Percentiles rank a stretch among this genome's conserved stretches.
Evolutionary conservation across 2,888 invertebrate species (phyloP).

Genomic region (Thysanoteuthis rhombus): DNA sequence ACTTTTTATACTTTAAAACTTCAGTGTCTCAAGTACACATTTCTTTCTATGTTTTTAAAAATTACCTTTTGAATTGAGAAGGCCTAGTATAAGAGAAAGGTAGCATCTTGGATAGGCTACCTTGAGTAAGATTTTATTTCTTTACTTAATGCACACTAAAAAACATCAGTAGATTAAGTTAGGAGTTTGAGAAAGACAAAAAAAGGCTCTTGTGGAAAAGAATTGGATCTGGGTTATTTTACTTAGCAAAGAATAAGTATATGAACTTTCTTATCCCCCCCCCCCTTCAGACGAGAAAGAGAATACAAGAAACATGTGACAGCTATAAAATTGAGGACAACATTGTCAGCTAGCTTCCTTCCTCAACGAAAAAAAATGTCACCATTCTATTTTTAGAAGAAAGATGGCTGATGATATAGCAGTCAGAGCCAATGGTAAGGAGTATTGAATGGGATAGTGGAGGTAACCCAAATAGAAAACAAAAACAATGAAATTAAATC

Average conservation of each 20-base stretch:
- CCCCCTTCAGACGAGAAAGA: not conserved
- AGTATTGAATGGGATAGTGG: not conserved
- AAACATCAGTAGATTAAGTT: no score
- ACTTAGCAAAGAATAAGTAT: not conserved
- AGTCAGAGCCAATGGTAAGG: not conserved
- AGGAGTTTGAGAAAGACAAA: no score
- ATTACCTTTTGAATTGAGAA: no score
- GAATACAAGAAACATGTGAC: not conserved
- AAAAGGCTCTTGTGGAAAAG: no score
- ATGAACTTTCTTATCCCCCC: not conserved
- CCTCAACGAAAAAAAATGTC: not conserved
- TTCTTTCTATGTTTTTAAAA: no score
- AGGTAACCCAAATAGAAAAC: not conserved
- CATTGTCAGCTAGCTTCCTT: slow-evolving; percentile 12
- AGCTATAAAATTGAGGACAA: not conserved
- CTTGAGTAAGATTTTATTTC: no score
- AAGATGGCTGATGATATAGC: not conserved
- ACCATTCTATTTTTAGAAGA: not conserved
- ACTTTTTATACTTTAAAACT: no score
- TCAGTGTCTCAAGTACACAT: no score
- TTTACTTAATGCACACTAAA: no score
- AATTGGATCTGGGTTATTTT: no score
- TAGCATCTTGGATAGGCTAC: no score
- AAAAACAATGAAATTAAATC: not conserved
- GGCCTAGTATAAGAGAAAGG: no score